These are phyloP conservation scores for Felis catus DNA, from an alignment of 2,113 vertebrate species.

Conservation along the genomic window F.catus_Fca126_mat1.0 CM031414.1:90727501-90728000, in stretches of 20 bases:
- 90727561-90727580: background rate
- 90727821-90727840: too few species aligned
- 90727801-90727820: background rate
- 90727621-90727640: background rate
- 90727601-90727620: background rate
- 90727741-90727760: background rate
- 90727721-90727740: background rate
- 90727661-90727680: background rate
- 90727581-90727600: background rate
- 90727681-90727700: slow-evolving; percentile 33
- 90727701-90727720: background rate
- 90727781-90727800: background rate
- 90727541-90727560: background rate
- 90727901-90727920: background rate
- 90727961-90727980: background rate
- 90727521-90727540: slow-evolving; percentile 17
- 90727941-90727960: background rate
- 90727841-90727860: background rate
- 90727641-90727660: background rate
- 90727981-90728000: background rate
- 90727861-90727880: background rate
- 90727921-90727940: background rate
- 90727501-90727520: background rate
- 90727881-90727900: background rate
- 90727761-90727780: background rate